Conservation (phyloP, 2,888 invertebrate genomes). For the Sphaerophoria rueppellii region DNA sequence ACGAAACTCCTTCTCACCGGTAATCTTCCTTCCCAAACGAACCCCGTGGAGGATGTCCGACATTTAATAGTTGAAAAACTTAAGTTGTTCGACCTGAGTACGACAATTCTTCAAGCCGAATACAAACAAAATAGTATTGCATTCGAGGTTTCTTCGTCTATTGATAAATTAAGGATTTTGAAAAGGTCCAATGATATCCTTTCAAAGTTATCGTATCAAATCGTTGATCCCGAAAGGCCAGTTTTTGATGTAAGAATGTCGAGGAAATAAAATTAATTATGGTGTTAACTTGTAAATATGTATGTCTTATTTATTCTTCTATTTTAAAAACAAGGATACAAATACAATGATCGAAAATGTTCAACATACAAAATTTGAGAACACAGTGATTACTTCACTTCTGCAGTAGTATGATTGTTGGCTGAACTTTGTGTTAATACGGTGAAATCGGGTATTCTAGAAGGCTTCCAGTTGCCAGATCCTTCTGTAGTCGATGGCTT, state of each 20-base stretch:
- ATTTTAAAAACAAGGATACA: neutral
- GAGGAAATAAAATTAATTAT: conserved; percentile 11
- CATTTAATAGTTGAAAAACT: conserved; percentile 61
- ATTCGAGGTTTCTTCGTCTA: conserved; percentile 50
- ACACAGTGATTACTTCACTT: too few species aligned
- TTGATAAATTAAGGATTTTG: conserved; percentile 63
- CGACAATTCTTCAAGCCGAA: conserved; percentile 54
- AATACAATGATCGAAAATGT: neutral
- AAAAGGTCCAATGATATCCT: conserved; percentile 51
- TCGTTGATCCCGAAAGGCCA: conserved; percentile 46
- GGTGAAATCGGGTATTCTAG: too few species aligned
- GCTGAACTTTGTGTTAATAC: too few species aligned
- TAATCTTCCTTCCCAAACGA: conserved; percentile 49
- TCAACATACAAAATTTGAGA: neutral
- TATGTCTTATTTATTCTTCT: neutral
- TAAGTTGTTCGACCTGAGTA: conserved; percentile 44
- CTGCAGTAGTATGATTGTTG: too few species aligned
- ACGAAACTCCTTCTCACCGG: conserved; percentile 51
- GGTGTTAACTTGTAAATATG: neutral
- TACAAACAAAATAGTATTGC: conserved; percentile 39
- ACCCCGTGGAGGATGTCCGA: conserved; percentile 60
- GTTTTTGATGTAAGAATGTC: conserved; percentile 41
- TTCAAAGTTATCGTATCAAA: conserved; percentile 37
- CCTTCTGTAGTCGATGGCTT: too few species aligned
- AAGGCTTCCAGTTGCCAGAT: too few species aligned